Percentiles rank a stretch among this genome's conserved stretches.
phyloP scores from a whole-genome alignment of 2,797 vertebrate species.

The Cynopterus sphinx region DNA sequence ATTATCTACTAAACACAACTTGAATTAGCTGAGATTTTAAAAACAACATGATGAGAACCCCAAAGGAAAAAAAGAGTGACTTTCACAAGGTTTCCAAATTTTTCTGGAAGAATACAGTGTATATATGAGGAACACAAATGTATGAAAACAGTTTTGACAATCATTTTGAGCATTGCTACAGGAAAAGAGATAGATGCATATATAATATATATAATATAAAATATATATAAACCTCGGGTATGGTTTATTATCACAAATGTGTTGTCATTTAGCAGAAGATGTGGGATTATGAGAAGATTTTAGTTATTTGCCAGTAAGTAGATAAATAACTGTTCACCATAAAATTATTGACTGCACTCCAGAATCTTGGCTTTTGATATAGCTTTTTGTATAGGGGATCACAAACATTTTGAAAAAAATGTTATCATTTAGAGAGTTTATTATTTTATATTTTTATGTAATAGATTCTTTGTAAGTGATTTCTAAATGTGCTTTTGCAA shows the following conservation, averaged over 20 bases:
- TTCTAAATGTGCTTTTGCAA: not conserved
- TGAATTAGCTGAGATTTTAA: constrained; percentile 71
- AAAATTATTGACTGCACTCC: not conserved
- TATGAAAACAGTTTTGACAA: constrained; percentile 69
- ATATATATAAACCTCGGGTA: constrained; percentile 1
- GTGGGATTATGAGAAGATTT: constrained; percentile 50
- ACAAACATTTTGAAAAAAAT: not conserved
- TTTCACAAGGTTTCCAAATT: constrained; percentile 60
- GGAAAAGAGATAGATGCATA: constrained; percentile 45
- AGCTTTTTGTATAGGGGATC: not conserved
- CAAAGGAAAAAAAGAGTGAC: constrained; percentile 64
- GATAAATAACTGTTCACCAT: constrained; percentile 6
- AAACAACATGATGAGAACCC: constrained; percentile 62
- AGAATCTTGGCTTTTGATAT: not conserved
- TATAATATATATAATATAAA: not conserved
- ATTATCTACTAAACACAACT: constrained; percentile 57
- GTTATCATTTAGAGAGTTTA: not conserved
- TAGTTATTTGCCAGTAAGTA: constrained; percentile 59
- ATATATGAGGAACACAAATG: constrained; percentile 53
- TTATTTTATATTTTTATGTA: not conserved
- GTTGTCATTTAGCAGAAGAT: constrained; percentile 21
- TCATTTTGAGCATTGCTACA: constrained; percentile 63
- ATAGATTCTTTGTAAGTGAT: not conserved
- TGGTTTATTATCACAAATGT: constrained; percentile 57
- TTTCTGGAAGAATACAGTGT: constrained; percentile 10